phyloP scores from a whole-genome alignment of 2,888 invertebrate species.

The Mycalesis mineus region DNA sequence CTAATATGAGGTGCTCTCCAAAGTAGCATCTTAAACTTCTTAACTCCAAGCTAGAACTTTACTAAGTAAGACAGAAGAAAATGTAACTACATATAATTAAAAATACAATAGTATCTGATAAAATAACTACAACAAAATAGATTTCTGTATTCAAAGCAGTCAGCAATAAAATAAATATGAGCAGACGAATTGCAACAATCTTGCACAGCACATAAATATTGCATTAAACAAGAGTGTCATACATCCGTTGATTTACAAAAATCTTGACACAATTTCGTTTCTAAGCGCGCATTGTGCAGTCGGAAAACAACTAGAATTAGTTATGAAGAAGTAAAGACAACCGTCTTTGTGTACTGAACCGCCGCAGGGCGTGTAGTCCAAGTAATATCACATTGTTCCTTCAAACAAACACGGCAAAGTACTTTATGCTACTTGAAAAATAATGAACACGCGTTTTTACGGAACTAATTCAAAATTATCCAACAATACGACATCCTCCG shows the following conservation, averaged over 20 bases:
- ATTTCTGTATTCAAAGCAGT: no score
- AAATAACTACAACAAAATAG: no score
- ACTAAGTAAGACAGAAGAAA: no score
- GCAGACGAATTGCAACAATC: not conserved
- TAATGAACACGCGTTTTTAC: conserved; percentile 36
- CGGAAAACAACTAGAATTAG: conserved; percentile 37
- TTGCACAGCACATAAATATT: not conserved
- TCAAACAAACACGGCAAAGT: conserved; percentile 24
- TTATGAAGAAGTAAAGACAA: conserved; percentile 42
- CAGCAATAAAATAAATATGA: no score
- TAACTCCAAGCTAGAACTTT: no score
- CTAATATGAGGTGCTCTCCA: no score
- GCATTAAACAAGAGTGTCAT: not conserved
- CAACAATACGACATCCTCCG: conserved; percentile 38
- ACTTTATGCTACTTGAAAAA: conserved; percentile 29
- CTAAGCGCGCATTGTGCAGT: conserved; percentile 38
- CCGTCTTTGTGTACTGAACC: conserved; percentile 34
- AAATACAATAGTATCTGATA: no score
- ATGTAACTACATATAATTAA: no score
- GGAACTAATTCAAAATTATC: conserved; percentile 39
- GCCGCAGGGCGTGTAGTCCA: conserved; percentile 38
- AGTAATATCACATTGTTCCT: conserved; percentile 40
- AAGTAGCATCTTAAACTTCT: no score
- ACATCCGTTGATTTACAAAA: conserved; percentile 17
- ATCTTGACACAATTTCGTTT: conserved; percentile 42